phyloP scores from a whole-genome alignment of 2,888 invertebrate genomes.

The Hololepta plana region DNA sequence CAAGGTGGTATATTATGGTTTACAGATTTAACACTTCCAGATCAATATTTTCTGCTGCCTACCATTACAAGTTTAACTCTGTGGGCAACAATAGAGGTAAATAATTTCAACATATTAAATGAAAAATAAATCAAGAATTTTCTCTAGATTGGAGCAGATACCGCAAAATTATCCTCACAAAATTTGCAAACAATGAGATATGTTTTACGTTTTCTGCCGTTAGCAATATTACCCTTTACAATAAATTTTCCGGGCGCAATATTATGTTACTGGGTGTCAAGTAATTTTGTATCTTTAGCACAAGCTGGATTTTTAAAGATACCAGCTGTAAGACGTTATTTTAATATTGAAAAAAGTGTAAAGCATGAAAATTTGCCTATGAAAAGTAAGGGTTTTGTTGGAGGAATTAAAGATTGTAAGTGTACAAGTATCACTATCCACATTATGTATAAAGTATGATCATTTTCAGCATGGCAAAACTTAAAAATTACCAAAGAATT shows the following conservation, averaged over 20 bases:
- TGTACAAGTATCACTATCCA: slow-evolving; percentile 4
- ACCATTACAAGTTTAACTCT: slow-evolving; percentile 69
- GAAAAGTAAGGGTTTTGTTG: slow-evolving; percentile 60
- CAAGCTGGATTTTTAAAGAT: slow-evolving; percentile 66
- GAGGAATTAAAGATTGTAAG: slow-evolving; percentile 65
- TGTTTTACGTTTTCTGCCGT: slow-evolving; percentile 54
- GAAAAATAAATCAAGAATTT: slow-evolving; percentile 2
- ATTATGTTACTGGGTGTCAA: slow-evolving; percentile 77
- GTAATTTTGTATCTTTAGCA: slow-evolving; percentile 65
- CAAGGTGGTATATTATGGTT: slow-evolving; percentile 89
- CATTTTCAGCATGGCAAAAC: slow-evolving; percentile 59
- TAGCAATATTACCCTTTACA: slow-evolving; percentile 68
- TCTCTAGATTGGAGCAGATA: slow-evolving; percentile 53
- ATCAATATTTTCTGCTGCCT: slow-evolving; percentile 79
- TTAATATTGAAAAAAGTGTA: slow-evolving; percentile 51
- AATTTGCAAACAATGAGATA: slow-evolving; percentile 58
- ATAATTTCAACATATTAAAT: too few species aligned
- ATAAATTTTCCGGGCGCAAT: slow-evolving; percentile 79
- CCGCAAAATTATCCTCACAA: slow-evolving; percentile 42
- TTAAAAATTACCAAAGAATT: slow-evolving; percentile 61
- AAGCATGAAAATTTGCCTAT: slow-evolving; percentile 39
- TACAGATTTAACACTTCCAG: slow-evolving; percentile 72
- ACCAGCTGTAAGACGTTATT: slow-evolving; percentile 52
- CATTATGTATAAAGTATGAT: too few species aligned
- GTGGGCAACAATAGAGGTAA: slow-evolving; percentile 59